These are phyloP conservation scores for Oxycera nigricornis DNA, from an alignment of 2,888 invertebrate species.

Conservation along the genomic window DNA sequence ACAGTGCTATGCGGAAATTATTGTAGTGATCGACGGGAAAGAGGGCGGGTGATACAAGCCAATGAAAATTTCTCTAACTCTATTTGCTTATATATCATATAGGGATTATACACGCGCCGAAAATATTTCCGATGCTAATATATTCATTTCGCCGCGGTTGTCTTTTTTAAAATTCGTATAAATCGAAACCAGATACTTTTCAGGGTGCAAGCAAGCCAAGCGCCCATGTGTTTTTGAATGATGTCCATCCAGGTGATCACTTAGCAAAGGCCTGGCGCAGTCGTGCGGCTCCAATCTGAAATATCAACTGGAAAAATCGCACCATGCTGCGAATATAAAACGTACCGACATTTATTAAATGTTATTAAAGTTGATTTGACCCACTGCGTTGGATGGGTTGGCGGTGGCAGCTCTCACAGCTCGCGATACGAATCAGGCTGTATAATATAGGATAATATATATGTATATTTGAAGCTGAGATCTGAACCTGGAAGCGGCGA, in stretches of 20 bases:
- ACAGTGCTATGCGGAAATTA: not conserved
- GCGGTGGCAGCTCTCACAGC: not conserved
- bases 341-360: conserved; percentile 39
- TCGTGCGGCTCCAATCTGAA: not conserved
- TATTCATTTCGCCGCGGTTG: conserved; percentile 26
- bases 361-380: conserved; percentile 37
- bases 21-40: not conserved
- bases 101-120: conserved; percentile 15
- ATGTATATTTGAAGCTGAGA: too few species aligned
- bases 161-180: not conserved
- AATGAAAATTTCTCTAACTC: too few species aligned
- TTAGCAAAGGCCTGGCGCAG: too few species aligned
- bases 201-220: too few species aligned
- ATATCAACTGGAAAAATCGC: conserved; percentile 33
- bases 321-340: conserved; percentile 37
- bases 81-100: too few species aligned
- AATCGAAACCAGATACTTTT: not conserved
- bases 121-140: conserved; percentile 22
- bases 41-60: too few species aligned
- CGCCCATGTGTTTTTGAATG: too few species aligned
- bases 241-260: too few species aligned
- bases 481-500: too few species aligned
- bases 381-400: conserved; percentile 22
- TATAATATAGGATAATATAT: too few species aligned
- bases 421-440: conserved; percentile 9